These are phyloP conservation scores for Apteryx mantelli DNA, from an alignment of 2,113 vertebrate genomes.

Conservation along the genomic window DNA sequence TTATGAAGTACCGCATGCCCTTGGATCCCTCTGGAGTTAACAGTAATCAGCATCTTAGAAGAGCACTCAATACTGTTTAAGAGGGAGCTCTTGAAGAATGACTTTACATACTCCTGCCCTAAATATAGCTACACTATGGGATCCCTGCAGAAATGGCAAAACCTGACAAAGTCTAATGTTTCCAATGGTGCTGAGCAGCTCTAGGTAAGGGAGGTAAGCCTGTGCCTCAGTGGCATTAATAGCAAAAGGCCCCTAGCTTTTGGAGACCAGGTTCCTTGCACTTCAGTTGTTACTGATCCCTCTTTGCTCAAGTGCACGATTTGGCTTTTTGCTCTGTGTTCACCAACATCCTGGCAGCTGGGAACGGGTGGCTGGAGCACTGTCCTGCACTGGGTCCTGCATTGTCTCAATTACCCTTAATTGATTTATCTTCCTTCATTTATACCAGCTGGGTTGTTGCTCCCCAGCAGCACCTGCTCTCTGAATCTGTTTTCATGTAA, in stretches of 20 bases:
- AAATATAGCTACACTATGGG: not conserved
- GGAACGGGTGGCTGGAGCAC: not conserved
- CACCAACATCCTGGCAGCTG: not conserved
- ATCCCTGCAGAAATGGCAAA: not conserved
- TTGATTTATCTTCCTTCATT: not conserved
- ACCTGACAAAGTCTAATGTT: not conserved
- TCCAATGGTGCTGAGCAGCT: not conserved
- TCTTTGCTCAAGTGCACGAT: accelerated
- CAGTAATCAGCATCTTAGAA: not conserved
- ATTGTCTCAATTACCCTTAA: not conserved
- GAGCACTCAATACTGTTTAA: not conserved
- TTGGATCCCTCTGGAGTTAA: not conserved
- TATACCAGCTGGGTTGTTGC: not conserved
- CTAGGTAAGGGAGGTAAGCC: not conserved
- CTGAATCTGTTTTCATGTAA: not conserved
- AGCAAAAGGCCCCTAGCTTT: not conserved
- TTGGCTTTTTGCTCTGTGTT: not conserved
- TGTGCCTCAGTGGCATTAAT: accelerated
- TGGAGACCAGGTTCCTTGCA: accelerated
- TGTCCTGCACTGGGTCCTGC: not conserved
- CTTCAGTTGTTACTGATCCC: not conserved
- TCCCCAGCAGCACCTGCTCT: not conserved
- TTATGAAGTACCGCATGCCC: accelerated
- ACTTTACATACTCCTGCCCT: not conserved
- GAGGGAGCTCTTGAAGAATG: not conserved